These are phyloP conservation scores for Montipora sp. DNA, from an alignment of 64 coral and sea anemone species.

Conservation along the genomic window DNA sequence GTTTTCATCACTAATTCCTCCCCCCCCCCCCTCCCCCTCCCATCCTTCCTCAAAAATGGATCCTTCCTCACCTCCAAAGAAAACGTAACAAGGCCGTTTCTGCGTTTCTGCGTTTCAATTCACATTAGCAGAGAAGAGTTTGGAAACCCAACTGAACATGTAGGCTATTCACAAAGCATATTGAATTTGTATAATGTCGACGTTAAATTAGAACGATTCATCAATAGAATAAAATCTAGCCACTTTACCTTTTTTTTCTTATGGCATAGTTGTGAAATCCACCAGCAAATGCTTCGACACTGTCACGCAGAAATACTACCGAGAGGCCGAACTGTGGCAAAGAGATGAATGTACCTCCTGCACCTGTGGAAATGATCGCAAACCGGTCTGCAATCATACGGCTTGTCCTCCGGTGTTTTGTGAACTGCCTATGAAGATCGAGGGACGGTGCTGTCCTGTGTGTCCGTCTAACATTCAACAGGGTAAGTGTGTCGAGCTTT, in stretches of 20 bases:
- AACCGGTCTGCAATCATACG: slow-evolving; percentile 65
- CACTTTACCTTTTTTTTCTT: not conserved
- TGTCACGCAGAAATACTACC: slow-evolving; percentile 77
- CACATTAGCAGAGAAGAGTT: no score
- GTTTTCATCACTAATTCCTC: no score
- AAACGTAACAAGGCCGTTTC: no score
- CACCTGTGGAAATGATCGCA: slow-evolving; percentile 41
- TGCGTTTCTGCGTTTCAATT: no score
- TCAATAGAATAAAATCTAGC: no score
- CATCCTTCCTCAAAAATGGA: no score
- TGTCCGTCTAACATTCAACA: slow-evolving; percentile 70
- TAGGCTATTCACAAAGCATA: no score
- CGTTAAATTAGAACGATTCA: no score
- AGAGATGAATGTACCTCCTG: slow-evolving; percentile 83
- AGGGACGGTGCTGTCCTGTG: slow-evolving; percentile 75
- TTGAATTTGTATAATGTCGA: no score
- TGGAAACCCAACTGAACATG: no score
- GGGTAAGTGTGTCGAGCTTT: slow-evolving; percentile 26
- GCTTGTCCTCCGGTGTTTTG: slow-evolving; percentile 57
- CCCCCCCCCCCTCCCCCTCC: no score
- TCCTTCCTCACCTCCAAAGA: no score
- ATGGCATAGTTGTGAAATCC: slow-evolving; percentile 18
- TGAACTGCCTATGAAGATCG: slow-evolving; percentile 48
- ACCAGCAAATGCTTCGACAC: slow-evolving; percentile 75
- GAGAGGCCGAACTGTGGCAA: slow-evolving; percentile 88